Percentiles rank a stretch among this genome's conserved stretches.
Evolutionary conservation across 37 sponge, comb jelly and placozoan genomes (phyloP).

Genomic region (Spongia lamella): DNA sequence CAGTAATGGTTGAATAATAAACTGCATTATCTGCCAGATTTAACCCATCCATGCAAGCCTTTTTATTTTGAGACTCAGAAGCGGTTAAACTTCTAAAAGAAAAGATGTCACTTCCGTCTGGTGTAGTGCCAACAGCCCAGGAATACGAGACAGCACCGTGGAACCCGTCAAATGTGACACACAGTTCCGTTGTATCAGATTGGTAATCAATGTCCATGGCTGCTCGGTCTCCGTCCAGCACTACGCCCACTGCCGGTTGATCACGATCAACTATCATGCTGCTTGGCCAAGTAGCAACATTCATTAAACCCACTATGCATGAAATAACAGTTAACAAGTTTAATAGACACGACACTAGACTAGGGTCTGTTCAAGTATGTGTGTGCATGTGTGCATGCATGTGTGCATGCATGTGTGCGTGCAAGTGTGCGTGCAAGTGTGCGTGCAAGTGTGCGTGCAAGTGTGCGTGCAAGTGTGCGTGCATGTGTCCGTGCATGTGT

Average conservation of each 20-base stretch:
- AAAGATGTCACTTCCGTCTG: not conserved
- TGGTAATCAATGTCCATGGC: slow-evolving; percentile 56
- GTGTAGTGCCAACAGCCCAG: slow-evolving; percentile 52
- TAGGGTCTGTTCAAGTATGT: not conserved
- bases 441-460: slow-evolving; percentile 8
- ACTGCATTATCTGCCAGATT: slow-evolving; percentile 29
- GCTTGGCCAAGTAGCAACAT: slow-evolving; percentile 19
- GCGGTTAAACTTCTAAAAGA: slow-evolving; percentile 2
- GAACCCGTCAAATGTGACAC: slow-evolving; percentile 67
- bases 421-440: slow-evolving; percentile 4
- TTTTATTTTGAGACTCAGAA: slow-evolving; percentile 3
- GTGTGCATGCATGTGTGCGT: not conserved
- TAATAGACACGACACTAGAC: not conserved
- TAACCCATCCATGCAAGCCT: slow-evolving; percentile 46
- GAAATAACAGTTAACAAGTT: not conserved
- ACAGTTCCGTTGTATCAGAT: slow-evolving; percentile 16
- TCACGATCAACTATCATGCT: slow-evolving; percentile 67
- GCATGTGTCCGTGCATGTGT: slow-evolving; percentile 30
- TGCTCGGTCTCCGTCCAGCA: slow-evolving; percentile 36
- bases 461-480: slow-evolving; percentile 29
- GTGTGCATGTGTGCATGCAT: not conserved
- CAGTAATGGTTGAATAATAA: slow-evolving; percentile 77
- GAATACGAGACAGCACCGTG: slow-evolving; percentile 42
- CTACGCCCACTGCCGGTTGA: slow-evolving; percentile 57
- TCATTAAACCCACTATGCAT: slow-evolving; percentile 53